Percentiles rank a stretch among this genome's conserved stretches.
Evolutionary conservation across 1,140 invertebrate species (phyloP).

Genomic region (Phortica variegata): DNA sequence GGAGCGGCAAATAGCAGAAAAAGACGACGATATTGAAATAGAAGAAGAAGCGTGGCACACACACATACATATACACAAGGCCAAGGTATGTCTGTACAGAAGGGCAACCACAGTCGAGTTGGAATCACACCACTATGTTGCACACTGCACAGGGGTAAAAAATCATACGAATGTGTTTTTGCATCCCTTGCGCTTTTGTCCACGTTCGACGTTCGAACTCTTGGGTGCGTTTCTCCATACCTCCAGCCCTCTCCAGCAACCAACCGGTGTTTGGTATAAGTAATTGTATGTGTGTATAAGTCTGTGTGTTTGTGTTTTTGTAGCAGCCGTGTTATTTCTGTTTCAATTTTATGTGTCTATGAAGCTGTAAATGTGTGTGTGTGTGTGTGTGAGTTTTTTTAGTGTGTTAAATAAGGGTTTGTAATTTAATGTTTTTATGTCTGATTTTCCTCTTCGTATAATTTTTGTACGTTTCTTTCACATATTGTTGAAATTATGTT

Average conservation of each 20-base stretch:
- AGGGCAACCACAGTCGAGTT: slow-evolving; percentile 17
- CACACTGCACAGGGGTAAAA: slow-evolving; percentile 1
- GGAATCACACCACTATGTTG: slow-evolving; percentile 47
- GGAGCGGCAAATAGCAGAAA: too few species aligned
- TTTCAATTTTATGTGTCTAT: slow-evolving; percentile 39
- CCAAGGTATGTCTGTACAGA: too few species aligned
- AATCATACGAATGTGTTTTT: slow-evolving; percentile 24
- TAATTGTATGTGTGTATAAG: slow-evolving; percentile 3
- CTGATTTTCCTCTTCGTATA: slow-evolving; percentile 53
- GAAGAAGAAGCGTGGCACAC: slow-evolving; percentile 17
- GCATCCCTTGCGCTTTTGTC: slow-evolving; percentile 54
- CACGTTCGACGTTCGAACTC: too few species aligned
- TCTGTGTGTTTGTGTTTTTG: slow-evolving; percentile 15
- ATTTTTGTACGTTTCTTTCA: slow-evolving; percentile 18
- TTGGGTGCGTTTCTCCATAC: slow-evolving; percentile 8
- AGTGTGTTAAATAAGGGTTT: slow-evolving; percentile 54
- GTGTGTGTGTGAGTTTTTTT: slow-evolving; percentile 13
- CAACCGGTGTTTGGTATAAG: slow-evolving; percentile 18
- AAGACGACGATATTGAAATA: slow-evolving; percentile 32
- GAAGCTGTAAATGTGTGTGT: slow-evolving; percentile 7
- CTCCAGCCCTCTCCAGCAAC: background rate
- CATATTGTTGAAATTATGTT: slow-evolving; percentile 57
- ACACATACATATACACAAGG: slow-evolving; percentile 21
- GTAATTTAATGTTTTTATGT: slow-evolving; percentile 56
- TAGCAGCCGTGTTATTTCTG: slow-evolving; percentile 34